Percentiles rank a stretch among this genome's conserved stretches.
Conservation (phyloP, 2,888 invertebrate species). For the Caenorhabditis japonica region DNA sequence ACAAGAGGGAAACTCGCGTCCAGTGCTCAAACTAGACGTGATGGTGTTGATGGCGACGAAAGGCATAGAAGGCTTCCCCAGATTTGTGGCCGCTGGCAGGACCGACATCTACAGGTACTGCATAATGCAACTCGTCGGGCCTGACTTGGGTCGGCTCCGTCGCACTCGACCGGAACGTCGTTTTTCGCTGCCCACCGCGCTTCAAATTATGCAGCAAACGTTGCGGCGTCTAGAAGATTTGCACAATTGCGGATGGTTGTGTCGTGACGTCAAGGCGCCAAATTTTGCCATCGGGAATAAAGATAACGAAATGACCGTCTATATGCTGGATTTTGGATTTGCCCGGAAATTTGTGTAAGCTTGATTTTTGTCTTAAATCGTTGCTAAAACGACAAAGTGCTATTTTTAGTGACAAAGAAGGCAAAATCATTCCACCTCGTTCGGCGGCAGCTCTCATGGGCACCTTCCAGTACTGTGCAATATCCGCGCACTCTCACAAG, state of each 20-base stretch:
- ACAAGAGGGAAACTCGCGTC: conserved; percentile 62
- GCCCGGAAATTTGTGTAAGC: conserved; percentile 65
- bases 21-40: conserved; percentile 70
- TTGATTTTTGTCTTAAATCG: too few species aligned
- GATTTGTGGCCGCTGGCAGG: conserved; percentile 64
- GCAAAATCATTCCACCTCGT: conserved; percentile 66
- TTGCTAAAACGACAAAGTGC: too few species aligned
- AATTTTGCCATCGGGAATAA: conserved; percentile 72
- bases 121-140: conserved; percentile 72
- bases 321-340: conserved; percentile 74
- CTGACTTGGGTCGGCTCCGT: conserved; percentile 67
- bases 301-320: conserved; percentile 56
- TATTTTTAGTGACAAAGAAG: conserved; percentile 68
- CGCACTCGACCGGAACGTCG: conserved; percentile 63
- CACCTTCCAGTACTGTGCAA: conserved; percentile 68
- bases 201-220: conserved; percentile 65
- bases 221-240: conserved; percentile 66
- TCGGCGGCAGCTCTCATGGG: conserved; percentile 69
- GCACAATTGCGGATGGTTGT: conserved; percentile 68
- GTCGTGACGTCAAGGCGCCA: conserved; percentile 71
- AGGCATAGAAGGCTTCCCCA: conserved; percentile 64
- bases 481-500: conserved; percentile 67
- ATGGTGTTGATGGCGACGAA: conserved; percentile 65
- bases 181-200: conserved; percentile 65
- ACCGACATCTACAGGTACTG: conserved; percentile 66